Percentiles rank a stretch among this genome's conserved stretches.
Evolutionary conservation across 2,888 invertebrate genomes (phyloP).

Genomic region (Stramonita haemastoma): DNA sequence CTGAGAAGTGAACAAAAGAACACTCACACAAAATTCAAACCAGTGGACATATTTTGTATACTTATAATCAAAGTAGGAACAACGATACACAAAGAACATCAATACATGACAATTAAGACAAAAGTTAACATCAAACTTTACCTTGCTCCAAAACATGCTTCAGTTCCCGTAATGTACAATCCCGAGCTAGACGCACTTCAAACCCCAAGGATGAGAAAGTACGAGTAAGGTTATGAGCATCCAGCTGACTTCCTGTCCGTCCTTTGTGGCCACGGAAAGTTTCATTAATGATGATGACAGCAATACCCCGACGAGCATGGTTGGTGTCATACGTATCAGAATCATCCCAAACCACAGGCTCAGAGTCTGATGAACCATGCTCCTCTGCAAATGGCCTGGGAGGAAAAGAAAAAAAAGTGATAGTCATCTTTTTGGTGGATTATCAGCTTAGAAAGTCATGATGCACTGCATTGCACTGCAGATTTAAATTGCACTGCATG

Average conservation of each 20-base stretch:
- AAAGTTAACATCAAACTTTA: slow-evolving; percentile 62
- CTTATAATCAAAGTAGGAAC: too few species aligned
- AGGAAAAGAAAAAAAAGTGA: background rate
- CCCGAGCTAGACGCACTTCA: slow-evolving; percentile 84
- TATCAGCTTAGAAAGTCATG: too few species aligned
- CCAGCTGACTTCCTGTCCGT: slow-evolving; percentile 88
- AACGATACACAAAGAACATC: too few species aligned
- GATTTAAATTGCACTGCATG: too few species aligned
- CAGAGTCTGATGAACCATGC: background rate
- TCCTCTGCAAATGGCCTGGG: background rate
- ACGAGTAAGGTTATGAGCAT: slow-evolving; percentile 85
- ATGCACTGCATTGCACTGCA: too few species aligned
- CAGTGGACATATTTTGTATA: too few species aligned
- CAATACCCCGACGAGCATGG: slow-evolving; percentile 87
- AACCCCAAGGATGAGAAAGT: slow-evolving; percentile 80
- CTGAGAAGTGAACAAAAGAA: too few species aligned
- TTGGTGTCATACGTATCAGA: slow-evolving; percentile 88
- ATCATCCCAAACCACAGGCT: slow-evolving; percentile 44
- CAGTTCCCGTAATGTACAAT: slow-evolving; percentile 85
- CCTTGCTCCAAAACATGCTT: slow-evolving; percentile 83
- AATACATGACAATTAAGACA: background rate
- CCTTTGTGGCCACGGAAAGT: slow-evolving; percentile 81
- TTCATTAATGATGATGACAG: slow-evolving; percentile 94
- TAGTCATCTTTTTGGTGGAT: background rate
- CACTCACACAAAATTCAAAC: too few species aligned